Evolutionary conservation across 2,888 invertebrate species (phyloP).

Genomic region (Reticulitermes lucifugus): DNA sequence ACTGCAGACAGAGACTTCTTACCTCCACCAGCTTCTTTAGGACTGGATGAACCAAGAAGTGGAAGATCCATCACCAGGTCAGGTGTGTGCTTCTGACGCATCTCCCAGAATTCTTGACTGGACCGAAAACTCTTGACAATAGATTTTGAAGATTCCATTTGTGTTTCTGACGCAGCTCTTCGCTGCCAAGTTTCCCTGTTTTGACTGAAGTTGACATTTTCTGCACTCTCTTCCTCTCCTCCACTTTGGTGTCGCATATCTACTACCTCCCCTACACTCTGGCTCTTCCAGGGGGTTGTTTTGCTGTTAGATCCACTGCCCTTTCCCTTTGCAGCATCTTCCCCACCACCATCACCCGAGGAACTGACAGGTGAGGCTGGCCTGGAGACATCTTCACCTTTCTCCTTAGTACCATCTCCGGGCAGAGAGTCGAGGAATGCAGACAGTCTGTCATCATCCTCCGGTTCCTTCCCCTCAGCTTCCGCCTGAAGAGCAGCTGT

Average conservation of each 20-base stretch:
- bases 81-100: constrained; percentile 74
- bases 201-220: constrained; percentile 63
- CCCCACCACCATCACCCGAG: constrained; percentile 47
- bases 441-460: constrained; percentile 56
- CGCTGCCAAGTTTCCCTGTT: constrained; percentile 74
- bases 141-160: constrained; percentile 57
- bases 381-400: constrained; percentile 46
- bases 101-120: constrained; percentile 62
- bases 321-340: background rate
- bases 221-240: constrained; percentile 59
- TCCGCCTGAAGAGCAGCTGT: constrained; percentile 51
- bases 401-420: constrained; percentile 43
- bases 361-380: constrained; percentile 50
- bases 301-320: constrained; percentile 16
- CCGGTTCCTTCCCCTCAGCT: constrained; percentile 47
- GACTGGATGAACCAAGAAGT: constrained; percentile 63
- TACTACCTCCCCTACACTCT: constrained; percentile 61
- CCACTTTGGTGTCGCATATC: background rate
- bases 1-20: constrained; percentile 47
- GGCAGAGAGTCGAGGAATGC: constrained; percentile 56
- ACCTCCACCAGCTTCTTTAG: constrained; percentile 60
- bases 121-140: constrained; percentile 53
- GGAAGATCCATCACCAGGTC: constrained; percentile 88
- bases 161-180: constrained; percentile 68
- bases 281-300: constrained; percentile 64